Percentiles rank a stretch among this genome's conserved stretches.
phyloP scores from a whole-genome alignment of 2,888 invertebrate genomes.

The Sarcophaga subvicina region DNA sequence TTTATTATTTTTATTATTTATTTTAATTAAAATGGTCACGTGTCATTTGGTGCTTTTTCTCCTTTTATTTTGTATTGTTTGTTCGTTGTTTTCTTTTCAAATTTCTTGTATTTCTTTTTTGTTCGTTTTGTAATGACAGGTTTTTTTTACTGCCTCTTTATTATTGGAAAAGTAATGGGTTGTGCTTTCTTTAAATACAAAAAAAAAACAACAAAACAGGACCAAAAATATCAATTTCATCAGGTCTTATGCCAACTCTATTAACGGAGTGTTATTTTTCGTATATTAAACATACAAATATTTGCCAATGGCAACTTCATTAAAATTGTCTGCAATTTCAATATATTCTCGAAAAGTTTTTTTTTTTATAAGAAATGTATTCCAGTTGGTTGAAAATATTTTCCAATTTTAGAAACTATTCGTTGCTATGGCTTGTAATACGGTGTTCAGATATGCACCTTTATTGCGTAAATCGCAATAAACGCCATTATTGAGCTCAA shows the following conservation, averaged over 20 bases:
- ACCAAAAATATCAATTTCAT: constrained; percentile 62
- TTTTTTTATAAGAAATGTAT: background rate
- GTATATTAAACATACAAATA: constrained; percentile 35
- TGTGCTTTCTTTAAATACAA: constrained; percentile 26
- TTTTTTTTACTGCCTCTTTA: constrained; percentile 6
- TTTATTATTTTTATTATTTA: constrained; percentile 67
- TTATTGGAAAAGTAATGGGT: constrained; percentile 35
- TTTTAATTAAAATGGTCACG: constrained; percentile 72
- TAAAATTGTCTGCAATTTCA: background rate
- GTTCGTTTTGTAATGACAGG: constrained; percentile 44
- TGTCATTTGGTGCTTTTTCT: constrained; percentile 64
- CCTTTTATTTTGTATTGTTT: constrained; percentile 28
- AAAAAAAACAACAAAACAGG: background rate
- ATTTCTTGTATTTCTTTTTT: constrained; percentile 10
- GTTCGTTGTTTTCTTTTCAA: constrained; percentile 16
- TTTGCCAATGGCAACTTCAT: constrained; percentile 34
- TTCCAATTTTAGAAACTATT: background rate
- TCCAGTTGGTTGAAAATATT: background rate
- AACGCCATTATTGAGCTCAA: too few species aligned
- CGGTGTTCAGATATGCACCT: too few species aligned
- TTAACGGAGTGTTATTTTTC: constrained; percentile 39
- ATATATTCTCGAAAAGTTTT: too few species aligned
- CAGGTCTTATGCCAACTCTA: constrained; percentile 53
- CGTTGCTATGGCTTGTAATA: too few species aligned
- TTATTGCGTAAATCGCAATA: too few species aligned